Base-by-base conservation (phyloP, 2,113 vertebrate genomes). In the Ageneiosus marmoratus region DNA sequence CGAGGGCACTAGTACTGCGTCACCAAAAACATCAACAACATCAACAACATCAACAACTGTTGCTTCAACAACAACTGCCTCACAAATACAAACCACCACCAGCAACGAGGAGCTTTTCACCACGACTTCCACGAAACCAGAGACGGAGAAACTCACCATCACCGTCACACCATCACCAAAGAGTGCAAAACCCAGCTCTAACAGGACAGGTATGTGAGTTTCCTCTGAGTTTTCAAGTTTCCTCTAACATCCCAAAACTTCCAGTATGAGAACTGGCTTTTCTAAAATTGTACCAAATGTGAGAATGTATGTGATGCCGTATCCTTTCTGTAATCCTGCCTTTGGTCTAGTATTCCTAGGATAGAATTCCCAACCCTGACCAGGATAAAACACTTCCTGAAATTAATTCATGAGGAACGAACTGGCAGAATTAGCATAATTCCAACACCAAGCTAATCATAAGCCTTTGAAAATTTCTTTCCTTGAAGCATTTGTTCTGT, bases 131-230 rank as follows among this genome's bases (percentile, higher is more conserved):
- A 77, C 77, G 2, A 65, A 84, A 0, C 44, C 53, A 76, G 75
- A 22, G 34, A 77, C 46, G 50, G 92, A 93, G 82, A 93, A 86
- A 83, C 89, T 90, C 10, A 86, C 89, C 53, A 91, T 92, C 0
- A 94, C 93, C 1, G 91, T 93, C 15, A 55, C 93, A 56, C 77
- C 93, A 7, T 15, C 88, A 5, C 91, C 92, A 60, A 93, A 93
- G 72, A 93, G 91, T 89, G 90, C 74, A 50, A 76, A 48, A n/a
- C 48, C 32, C 20, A 51, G 13, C 58, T 90, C 92, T 16, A 91
- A 93, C 89, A 89, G 89, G 89, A 90, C 94, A 90, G 94, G 94
- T 94, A 88, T 34, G 2, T 70, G 53, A 4, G 10, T 63, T 50
- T 34, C 18, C 20, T 24, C 41, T 5, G 41, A 48, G 13, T 27